phyloP scores from a whole-genome alignment of 2,888 invertebrate species.

The Minunthozetes semirufus region DNA sequence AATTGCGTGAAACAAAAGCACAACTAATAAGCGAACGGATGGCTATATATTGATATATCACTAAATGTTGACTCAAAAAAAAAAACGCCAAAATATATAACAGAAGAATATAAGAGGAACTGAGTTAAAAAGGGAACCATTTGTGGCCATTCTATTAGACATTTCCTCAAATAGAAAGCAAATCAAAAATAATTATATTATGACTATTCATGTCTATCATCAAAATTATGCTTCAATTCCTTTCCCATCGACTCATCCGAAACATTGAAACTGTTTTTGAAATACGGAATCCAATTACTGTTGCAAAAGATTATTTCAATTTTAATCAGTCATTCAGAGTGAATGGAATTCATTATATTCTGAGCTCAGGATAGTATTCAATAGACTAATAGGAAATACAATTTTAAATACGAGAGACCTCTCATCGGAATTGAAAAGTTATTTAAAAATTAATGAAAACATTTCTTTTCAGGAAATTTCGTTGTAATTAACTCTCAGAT shows the following conservation, averaged over 20 bases:
- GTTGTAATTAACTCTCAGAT: neutral
- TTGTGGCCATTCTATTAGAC: slow-evolving; percentile 10
- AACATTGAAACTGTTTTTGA: neutral
- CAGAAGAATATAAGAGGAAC: neutral
- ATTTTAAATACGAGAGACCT: neutral
- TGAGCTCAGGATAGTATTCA: neutral
- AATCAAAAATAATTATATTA: slow-evolving; percentile 3
- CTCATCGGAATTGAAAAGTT: neutral
- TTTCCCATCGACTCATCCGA: neutral
- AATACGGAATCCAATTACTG: neutral
- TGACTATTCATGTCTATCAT: slow-evolving; percentile 4
- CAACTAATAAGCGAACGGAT: slow-evolving; percentile 7
- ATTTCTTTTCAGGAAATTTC: neutral
- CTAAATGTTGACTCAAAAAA: slow-evolving; percentile 3
- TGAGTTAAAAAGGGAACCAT: neutral
- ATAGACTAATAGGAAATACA: neutral
- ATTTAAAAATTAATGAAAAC: slow-evolving; percentile 10
- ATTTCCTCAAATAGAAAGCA: neutral
- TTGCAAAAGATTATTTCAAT: neutral
- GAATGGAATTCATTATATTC: no score
- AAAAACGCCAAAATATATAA: neutral
- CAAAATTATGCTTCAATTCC: slow-evolving; percentile 9
- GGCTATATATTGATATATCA: slow-evolving; percentile 13
- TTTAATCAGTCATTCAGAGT: neutral
- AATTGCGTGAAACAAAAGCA: slow-evolving; percentile 1